Evolutionary conservation across 2,888 invertebrate genomes (phyloP).

Genomic region (Palloptera scutellata): DNA sequence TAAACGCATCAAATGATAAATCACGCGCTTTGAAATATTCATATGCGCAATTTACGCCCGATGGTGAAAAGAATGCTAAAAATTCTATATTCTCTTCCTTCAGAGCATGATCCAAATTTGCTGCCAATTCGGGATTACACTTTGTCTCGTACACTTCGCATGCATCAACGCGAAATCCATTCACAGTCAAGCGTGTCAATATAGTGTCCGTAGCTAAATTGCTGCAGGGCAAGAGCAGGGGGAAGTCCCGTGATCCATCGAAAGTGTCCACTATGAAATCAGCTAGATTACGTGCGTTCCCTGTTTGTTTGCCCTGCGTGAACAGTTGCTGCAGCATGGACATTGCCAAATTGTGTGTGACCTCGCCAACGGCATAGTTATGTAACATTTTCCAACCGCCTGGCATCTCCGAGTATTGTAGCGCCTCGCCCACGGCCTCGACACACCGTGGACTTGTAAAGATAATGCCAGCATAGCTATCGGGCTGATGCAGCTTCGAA

Average conservation of each 20-base stretch:
- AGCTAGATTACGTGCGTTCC: conserved; percentile 67
- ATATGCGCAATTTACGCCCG: conserved; percentile 66
- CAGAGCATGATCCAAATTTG: conserved; percentile 61
- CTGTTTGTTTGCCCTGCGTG: conserved; percentile 67
- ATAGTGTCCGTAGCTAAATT: conserved; percentile 68
- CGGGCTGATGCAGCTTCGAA: conserved; percentile 63
- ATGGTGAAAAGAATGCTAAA: conserved; percentile 70
- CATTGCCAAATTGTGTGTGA: conserved; percentile 65
- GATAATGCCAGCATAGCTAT: conserved; percentile 66
- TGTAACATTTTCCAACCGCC: conserved; percentile 64
- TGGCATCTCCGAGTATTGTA: conserved; percentile 61
- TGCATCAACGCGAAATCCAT: conserved; percentile 64
- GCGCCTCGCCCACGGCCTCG: conserved; percentile 64
- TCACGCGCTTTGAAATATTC: conserved; percentile 62
- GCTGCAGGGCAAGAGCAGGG: conserved; percentile 68
- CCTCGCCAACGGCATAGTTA: conserved; percentile 68
- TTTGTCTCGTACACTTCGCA: conserved; percentile 68
- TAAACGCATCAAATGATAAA: conserved; percentile 54
- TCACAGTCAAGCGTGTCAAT: conserved; percentile 61
- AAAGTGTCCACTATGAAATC: conserved; percentile 66
- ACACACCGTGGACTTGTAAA: conserved; percentile 70
- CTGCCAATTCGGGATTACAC: conserved; percentile 64
- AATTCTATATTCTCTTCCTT: conserved; percentile 64
- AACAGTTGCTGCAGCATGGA: conserved; percentile 64
- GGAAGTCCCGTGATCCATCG: conserved; percentile 62